Conservation (phyloP, 2,888 invertebrate species). For the Brachypalpus laphriformis region DNA sequence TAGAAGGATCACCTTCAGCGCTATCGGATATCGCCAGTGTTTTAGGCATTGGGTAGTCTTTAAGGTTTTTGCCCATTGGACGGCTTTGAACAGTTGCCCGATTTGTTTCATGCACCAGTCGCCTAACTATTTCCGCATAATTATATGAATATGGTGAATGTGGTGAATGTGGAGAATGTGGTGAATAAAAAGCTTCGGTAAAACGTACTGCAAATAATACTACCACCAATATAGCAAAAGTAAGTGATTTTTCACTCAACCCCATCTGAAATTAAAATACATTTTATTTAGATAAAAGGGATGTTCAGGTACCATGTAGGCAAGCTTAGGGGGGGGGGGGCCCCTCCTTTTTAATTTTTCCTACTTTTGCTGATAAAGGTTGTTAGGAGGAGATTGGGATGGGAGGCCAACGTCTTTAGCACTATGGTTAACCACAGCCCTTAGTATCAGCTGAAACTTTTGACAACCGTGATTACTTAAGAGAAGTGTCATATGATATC, state of each 20-base stretch:
- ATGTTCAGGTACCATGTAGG: no score
- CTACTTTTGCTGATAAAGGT: no score
- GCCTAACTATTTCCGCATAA: constrained; percentile 81
- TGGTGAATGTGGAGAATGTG: constrained; percentile 69
- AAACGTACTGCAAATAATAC: constrained; percentile 1
- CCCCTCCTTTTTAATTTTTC: no score
- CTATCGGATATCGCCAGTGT: constrained; percentile 82
- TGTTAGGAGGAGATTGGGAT: no score
- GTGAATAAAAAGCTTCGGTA: constrained; percentile 76
- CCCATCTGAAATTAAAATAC: constrained; percentile 45
- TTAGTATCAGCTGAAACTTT: no score
- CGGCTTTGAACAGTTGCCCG: constrained; percentile 82
- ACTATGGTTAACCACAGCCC: no score
- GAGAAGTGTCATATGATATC: no score
- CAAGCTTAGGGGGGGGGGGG: no score
- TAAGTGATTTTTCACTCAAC: neutral
- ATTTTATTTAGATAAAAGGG: no score
- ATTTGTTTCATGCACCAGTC: constrained; percentile 80
- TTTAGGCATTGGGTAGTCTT: constrained; percentile 82
- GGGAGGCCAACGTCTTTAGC: no score
- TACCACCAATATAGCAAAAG: constrained; percentile 30
- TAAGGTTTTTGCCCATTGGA: constrained; percentile 78
- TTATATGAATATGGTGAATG: no score
- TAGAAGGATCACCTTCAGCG: constrained; percentile 76
- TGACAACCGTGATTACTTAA: no score